These are phyloP conservation scores for Siniperca obscura DNA, from an alignment of 2,797 vertebrate species.

Conservation along the genomic window DNA sequence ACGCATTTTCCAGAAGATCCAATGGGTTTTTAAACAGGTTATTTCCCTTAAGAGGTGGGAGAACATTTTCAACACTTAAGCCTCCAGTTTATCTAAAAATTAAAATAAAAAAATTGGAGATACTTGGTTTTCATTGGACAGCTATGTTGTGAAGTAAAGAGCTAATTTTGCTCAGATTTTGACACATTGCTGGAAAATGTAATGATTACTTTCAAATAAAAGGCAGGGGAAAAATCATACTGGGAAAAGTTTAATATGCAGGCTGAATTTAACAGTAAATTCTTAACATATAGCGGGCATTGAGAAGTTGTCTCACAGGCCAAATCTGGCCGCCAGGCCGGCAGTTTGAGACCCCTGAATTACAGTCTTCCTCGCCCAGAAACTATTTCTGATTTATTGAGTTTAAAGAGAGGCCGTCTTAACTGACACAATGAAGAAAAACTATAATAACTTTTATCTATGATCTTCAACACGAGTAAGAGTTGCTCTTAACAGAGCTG, in stretches of 20 bases:
- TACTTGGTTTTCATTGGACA: background rate
- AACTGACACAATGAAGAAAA: background rate
- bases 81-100: background rate
- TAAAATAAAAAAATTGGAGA: too few relatives aligned
- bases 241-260: background rate
- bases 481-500: slow-evolving; percentile 24
- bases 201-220: background rate
- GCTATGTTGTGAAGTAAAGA: background rate
- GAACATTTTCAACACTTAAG: background rate
- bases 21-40: background rate
- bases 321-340: background rate
- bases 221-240: background rate
- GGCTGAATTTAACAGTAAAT: background rate
- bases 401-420: background rate
- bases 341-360: background rate
- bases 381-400: background rate
- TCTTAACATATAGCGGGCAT: background rate
- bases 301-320: background rate
- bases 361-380: background rate
- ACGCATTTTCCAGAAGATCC: too few relatives aligned
- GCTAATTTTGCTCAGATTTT: background rate
- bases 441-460: background rate
- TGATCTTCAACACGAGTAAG: background rate
- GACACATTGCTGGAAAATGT: too few relatives aligned
- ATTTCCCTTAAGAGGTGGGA: background rate